Base-by-base conservation (phyloP, 1,140 invertebrate species). In the Aricia agestis region DNA sequence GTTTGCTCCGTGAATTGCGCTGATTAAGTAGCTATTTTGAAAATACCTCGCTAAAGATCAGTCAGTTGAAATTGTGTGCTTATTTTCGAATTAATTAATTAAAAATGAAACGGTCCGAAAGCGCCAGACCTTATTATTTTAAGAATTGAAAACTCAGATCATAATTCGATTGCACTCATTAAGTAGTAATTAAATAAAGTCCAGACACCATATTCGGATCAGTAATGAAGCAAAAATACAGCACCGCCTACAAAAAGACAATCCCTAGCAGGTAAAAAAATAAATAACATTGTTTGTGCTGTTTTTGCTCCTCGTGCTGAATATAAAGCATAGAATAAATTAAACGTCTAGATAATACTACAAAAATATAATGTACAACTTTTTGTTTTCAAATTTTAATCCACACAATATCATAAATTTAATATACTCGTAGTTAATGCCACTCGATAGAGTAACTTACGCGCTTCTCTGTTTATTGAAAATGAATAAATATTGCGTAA, bases 161-260 rank as follows among this genome's bases (percentile, higher is more conserved):
- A 81, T 81, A 76, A 82, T 86, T 84, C 84, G 83, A 83, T 79
- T 79, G 78, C 77, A 77, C 68, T 71, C 80, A 83, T 85, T 86
- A 82, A 75, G 71, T 74, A 72, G 78, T 82, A 85, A 86, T 85
- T 83, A 85, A 83, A 82, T 85, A 81, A 78, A 82, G 67, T 74
- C 72, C 72, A 61, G 74, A 67, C 75, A 73, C 82, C 84, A 74
- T 85, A 82, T 86, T 86, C 79, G 78, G 79, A 68, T 36, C 74
- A 73, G 71, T 70, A 82, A 78, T 73, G 74, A 77, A 82, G 78
- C 76, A 87, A 82, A 87, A 86, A 89, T 81, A 68, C 15, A 61
- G n/a, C 32, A 15, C 18, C n/a, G 58, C 58, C 31, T 7, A 17
- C 52, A 68, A 68, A 69, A 69, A 61, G 68, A 69, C 58, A 63